Evolutionary conservation across 2,797 vertebrate species (phyloP).

Genomic region (Spondyliosoma cantharus): DNA sequence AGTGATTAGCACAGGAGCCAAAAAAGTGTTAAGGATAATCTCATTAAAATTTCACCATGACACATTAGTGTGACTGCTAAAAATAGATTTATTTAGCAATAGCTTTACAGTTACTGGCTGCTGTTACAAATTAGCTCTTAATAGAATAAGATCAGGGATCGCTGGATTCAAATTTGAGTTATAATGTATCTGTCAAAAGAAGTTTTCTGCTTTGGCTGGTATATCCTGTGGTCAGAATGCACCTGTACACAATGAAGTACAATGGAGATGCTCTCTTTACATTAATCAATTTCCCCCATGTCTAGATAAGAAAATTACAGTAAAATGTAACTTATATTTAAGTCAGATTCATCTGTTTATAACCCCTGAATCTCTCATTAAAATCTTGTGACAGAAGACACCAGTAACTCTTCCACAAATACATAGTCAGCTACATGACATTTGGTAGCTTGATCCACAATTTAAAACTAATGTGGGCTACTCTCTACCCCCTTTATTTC

Average conservation of each 20-base stretch:
- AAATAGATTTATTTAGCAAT: neutral
- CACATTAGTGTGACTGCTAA: neutral
- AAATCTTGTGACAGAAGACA: neutral
- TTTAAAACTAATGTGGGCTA: too few relatives aligned
- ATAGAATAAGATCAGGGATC: neutral
- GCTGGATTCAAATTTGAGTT: neutral
- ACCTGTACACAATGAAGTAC: neutral
- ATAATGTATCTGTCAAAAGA: neutral
- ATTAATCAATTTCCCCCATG: neutral
- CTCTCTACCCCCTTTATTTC: too few relatives aligned
- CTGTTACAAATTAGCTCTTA: neutral
- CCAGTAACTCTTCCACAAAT: constrained; percentile 2
- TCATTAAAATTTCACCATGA: neutral
- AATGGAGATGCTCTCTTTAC: neutral
- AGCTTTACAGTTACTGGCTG: neutral
- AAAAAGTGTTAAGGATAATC: neutral
- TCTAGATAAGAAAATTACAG: neutral
- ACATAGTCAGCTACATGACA: neutral
- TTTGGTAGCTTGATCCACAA: neutral
- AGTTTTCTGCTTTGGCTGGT: neutral
- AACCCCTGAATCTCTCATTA: neutral
- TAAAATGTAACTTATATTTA: neutral
- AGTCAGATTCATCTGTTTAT: neutral
- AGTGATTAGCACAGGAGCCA: neutral
- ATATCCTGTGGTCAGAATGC: neutral